Conservation (phyloP, 2,888 invertebrate genomes). For the Eucriotettix oculatus region DNA sequence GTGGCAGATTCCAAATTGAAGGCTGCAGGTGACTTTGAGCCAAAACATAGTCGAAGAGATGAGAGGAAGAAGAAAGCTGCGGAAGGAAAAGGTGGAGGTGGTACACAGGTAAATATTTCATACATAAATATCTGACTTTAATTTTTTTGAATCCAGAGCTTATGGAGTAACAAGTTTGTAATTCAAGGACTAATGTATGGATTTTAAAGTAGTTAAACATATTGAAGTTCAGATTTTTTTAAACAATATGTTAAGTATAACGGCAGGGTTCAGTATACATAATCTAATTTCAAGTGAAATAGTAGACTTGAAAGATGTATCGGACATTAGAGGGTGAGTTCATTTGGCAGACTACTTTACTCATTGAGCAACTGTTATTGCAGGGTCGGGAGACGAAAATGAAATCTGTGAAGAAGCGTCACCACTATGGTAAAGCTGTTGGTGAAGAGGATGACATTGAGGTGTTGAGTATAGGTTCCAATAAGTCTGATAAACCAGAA, state of each 20-base stretch:
- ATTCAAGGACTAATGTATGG: no score
- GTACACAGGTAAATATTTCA: conserved; percentile 40
- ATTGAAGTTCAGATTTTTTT: no score
- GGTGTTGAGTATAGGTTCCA: conserved; percentile 19
- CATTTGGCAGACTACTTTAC: not conserved
- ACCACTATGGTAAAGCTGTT: conserved; percentile 35
- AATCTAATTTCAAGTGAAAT: no score
- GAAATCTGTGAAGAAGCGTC: conserved; percentile 67
- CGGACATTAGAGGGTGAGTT: no score
- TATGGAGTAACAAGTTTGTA: no score
- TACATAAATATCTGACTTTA: no score
- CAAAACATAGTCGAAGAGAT: conserved; percentile 59
- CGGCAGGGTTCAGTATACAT: no score
- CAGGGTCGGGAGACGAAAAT: conserved; percentile 85
- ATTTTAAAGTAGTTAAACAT: no score
- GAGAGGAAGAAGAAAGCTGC: conserved; percentile 78
- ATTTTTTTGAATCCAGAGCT: no score
- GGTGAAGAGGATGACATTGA: conserved; percentile 53
- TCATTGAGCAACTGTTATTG: not conserved
- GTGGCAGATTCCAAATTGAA: conserved; percentile 9
- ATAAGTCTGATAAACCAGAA: conserved; percentile 35
- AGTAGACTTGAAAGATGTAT: no score
- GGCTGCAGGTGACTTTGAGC: conserved; percentile 22
- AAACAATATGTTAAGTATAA: no score
- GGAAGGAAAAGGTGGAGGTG: conserved; percentile 79